Evolutionary conservation across 2,113 vertebrate species (phyloP).

Genomic region (Monopterus albus): DNA sequence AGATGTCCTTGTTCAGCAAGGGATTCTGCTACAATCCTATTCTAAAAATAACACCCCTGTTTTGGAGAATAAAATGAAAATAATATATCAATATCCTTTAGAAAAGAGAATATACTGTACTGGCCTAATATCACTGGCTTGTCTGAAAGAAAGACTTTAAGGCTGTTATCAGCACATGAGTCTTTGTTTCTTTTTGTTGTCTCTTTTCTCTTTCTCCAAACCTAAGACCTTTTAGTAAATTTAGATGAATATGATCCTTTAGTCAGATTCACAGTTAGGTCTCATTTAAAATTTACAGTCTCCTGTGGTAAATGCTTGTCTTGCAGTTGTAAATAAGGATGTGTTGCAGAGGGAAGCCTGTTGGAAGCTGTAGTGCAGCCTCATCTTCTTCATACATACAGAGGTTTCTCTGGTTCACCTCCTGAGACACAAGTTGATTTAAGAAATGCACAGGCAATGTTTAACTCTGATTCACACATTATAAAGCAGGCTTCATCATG

Average conservation of each 20-base stretch:
- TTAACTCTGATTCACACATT: constrained; percentile 34
- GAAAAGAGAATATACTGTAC: constrained; percentile 5
- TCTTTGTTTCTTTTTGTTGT: not conserved
- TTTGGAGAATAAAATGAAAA: constrained; percentile 35
- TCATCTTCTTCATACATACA: constrained; percentile 38
- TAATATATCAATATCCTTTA: constrained; percentile 7
- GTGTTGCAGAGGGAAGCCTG: constrained; percentile 33
- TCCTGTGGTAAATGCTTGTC: not conserved
- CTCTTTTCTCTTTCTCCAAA: constrained; percentile 7
- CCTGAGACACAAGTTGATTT: constrained; percentile 42
- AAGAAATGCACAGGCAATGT: constrained; percentile 5
- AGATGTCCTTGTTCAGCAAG: constrained; percentile 82
- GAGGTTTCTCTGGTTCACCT: constrained; percentile 44
- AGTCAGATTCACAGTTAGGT: not conserved
- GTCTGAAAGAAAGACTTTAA: constrained; percentile 16
- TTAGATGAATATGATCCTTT: constrained; percentile 8
- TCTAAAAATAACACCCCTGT: constrained; percentile 18
- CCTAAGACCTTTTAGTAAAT: not conserved
- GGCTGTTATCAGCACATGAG: not conserved
- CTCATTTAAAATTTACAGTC: constrained; percentile 10
- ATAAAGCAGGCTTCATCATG: not conserved
- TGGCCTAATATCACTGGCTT: constrained; percentile 22
- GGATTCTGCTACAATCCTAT: constrained; percentile 29
- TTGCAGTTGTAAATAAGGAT: constrained; percentile 33
- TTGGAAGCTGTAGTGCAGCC: constrained; percentile 44